Evolutionary conservation across 2,797 vertebrate genomes (phyloP).

Genomic region (Benthosema pterotum): DNA sequence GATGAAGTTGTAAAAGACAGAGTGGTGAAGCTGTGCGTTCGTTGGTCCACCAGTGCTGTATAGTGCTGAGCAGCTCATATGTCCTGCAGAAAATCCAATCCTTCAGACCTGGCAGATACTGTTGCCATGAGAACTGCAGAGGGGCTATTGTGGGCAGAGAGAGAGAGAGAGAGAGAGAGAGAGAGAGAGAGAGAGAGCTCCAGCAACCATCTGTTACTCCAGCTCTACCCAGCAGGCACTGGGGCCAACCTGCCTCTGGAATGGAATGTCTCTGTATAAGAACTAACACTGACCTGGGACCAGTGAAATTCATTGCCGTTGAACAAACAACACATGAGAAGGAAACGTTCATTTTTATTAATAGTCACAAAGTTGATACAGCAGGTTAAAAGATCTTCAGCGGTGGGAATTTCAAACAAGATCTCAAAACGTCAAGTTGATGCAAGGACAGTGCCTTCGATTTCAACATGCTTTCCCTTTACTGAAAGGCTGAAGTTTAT

Average conservation of each 20-base stretch:
- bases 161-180: conserved; percentile 28
- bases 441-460: too few species aligned
- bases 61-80: conserved; percentile 84
- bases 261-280: conserved; percentile 56
- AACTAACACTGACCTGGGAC: conserved; percentile 7
- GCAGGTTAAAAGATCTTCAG: too few species aligned
- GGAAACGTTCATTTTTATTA: too few species aligned
- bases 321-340: too few species aligned
- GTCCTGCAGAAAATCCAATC: conserved; percentile 94
- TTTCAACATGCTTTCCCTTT: too few species aligned
- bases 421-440: too few species aligned
- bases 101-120: conserved; percentile 95
- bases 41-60: conserved; percentile 78
- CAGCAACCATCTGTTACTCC: conserved; percentile 97
- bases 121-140: conserved; percentile 98
- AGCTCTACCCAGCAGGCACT: conserved; percentile 80
- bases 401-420: too few species aligned
- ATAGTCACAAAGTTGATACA: too few species aligned
- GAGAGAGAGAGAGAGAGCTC: conserved; percentile 68
- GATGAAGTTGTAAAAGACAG: conserved; percentile 44
- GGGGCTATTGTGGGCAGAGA: conserved; percentile 88
- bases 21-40: conserved; percentile 48
- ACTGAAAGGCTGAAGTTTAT: too few species aligned
- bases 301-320: too few species aligned
- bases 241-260: conserved; percentile 68